A percentile compares a stretch with the other conserved stretches of the same genome.
Conservation (phyloP, 2,797 vertebrate species). For the Emydoidea blandingii region DNA sequence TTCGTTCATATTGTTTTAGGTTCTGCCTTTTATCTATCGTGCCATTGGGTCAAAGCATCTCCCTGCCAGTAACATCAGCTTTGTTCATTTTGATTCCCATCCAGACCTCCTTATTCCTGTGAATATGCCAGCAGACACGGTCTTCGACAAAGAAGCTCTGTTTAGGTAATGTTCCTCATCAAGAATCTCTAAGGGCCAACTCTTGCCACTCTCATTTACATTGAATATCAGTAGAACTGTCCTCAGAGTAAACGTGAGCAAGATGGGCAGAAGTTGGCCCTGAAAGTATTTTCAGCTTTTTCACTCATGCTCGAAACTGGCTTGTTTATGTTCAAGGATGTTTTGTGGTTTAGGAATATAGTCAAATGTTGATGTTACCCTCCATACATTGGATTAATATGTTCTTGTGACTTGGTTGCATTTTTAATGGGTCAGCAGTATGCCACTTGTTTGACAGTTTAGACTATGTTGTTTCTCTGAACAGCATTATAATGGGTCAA, state of each 20-base stretch:
- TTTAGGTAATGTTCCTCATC: conserved; percentile 83
- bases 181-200: not conserved
- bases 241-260: fast-evolving
- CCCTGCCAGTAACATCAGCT: conserved; percentile 86
- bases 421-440: not conserved
- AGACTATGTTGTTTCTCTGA: not conserved
- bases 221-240: not conserved
- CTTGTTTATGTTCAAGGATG: not conserved
- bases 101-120: conserved; percentile 97
- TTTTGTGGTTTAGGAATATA: not conserved
- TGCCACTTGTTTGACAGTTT: not conserved
- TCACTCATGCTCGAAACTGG: not conserved
- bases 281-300: not conserved
- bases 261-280: not conserved
- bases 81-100: conserved; percentile 96
- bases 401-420: not conserved
- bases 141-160: conserved; percentile 94
- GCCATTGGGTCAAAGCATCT: conserved; percentile 95
- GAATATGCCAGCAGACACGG: conserved; percentile 94
- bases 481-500: not conserved
- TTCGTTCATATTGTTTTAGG: conserved; percentile 77
- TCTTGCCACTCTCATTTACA: not conserved
- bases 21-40: conserved; percentile 93
- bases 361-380: not conserved
- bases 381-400: not conserved